Evolutionary conservation across 2,113 vertebrate genomes (phyloP), one percentile per base, ranked within the genome.

Genomic region (Serinus canaria): DNA sequence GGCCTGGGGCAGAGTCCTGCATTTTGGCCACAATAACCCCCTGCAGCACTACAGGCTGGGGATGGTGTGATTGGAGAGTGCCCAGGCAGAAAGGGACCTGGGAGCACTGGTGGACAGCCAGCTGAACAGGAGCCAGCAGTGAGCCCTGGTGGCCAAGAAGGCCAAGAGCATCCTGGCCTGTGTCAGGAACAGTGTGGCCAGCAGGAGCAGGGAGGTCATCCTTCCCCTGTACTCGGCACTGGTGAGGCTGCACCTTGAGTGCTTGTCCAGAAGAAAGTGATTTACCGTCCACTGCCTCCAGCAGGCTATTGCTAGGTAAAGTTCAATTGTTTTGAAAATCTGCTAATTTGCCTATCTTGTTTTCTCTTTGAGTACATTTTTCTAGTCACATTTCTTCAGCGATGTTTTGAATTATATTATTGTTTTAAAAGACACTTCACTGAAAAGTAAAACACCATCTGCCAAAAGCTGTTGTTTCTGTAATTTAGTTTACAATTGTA

Each of bases 31-130:
- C 22, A 60, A 3, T 21, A 33, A 15, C 4, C 3, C 21, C 37
- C 33, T 33, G 33, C 33, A 60, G 3, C 0, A 0, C 4, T 11
- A 12, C 2, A 44, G 16, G 4, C 10, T 50, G 30, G 9, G 22
- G 31, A 22, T 0, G 2, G 27, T 8, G 33, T 23, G 39, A 12
- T 27, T 46, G 73, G 14, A 37, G 3, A 60, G 53, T 2, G 11
- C 14, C 18, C 22, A 27, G 46, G 17, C 21, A 31, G 37, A 60
- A 60, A 52, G 9, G 37, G 37, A 44, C 11, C 22, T 44, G 37
- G 6, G 31, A 7, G 17, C 6, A 0, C 15, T 43, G 44, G 4
- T 3, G 2, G 2, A 18, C 20, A 20, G 49, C 39, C 0, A 0
- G 1, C 16, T 50, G 62, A 25, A 24, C 52, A 43, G 3, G 44